phyloP scores from a whole-genome alignment of 92 coral and sea anemone species.

The Epizoanthus stellaris region DNA sequence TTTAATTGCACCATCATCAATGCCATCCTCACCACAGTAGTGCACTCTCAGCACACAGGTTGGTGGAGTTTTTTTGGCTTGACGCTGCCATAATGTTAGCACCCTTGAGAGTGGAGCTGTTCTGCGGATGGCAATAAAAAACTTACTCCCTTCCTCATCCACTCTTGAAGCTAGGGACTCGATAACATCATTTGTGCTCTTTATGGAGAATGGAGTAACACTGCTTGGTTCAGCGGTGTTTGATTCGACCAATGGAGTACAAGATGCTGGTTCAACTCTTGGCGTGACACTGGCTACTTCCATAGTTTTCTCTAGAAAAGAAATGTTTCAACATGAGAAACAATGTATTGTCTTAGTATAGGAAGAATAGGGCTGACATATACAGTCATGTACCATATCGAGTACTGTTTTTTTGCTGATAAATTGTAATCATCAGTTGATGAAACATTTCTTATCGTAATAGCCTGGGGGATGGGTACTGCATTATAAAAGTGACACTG shows the following conservation, averaged over 20 bases:
- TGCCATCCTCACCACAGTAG: slow-evolving; percentile 48
- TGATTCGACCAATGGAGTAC: slow-evolving; percentile 15
- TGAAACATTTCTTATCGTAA: too few relatives aligned
- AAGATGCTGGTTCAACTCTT: slow-evolving; percentile 24
- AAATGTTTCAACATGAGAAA: neutral
- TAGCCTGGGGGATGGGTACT: too few relatives aligned
- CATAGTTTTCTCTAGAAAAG: slow-evolving; percentile 7
- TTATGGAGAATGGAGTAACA: slow-evolving; percentile 13
- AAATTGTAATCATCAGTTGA: too few relatives aligned
- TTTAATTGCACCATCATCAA: slow-evolving; percentile 53
- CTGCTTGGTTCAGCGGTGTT: slow-evolving; percentile 1
- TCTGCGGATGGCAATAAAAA: slow-evolving; percentile 47
- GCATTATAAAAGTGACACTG: too few relatives aligned
- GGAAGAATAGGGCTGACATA: slow-evolving; percentile 9
- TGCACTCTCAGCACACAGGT: slow-evolving; percentile 34
- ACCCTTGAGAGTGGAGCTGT: slow-evolving; percentile 43
- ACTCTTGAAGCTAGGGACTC: slow-evolving; percentile 45
- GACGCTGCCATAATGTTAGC: slow-evolving; percentile 51
- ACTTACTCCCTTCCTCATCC: slow-evolving; percentile 32
- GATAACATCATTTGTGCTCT: slow-evolving; percentile 37
- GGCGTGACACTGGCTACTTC: slow-evolving; percentile 19
- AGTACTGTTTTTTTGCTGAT: too few relatives aligned
- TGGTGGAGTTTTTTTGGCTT: slow-evolving; percentile 47
- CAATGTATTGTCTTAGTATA: neutral
- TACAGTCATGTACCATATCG: neutral